phyloP scores from a whole-genome alignment of 2,888 invertebrate species.

The Epirrhoe tristata region DNA sequence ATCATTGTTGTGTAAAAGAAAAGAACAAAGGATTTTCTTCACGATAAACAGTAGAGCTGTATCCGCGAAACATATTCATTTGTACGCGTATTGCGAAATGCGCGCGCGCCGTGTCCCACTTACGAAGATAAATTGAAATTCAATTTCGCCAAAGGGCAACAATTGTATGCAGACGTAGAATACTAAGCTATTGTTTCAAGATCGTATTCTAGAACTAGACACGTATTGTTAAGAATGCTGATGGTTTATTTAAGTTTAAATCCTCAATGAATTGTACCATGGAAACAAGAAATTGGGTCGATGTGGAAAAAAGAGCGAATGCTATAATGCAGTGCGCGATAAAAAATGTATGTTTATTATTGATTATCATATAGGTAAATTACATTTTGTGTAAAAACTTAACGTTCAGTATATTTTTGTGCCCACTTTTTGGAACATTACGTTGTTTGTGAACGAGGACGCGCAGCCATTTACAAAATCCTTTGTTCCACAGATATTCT shows the following conservation, averaged over 20 bases:
- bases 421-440: slow-evolving; percentile 14
- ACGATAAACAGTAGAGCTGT: slow-evolving; percentile 56
- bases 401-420: neutral
- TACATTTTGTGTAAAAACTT: neutral
- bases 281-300: too few species aligned
- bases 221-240: neutral
- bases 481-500: slow-evolving; percentile 67
- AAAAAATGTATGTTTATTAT: too few species aligned
- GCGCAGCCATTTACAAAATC: slow-evolving; percentile 51
- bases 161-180: slow-evolving; percentile 62
- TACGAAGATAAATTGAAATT: slow-evolving; percentile 81
- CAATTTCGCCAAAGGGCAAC: slow-evolving; percentile 81
- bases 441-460: slow-evolving; percentile 40
- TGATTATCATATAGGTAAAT: too few species aligned
- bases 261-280: neutral
- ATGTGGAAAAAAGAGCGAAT: too few species aligned
- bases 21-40: slow-evolving; percentile 47
- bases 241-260: neutral
- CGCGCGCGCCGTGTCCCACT: slow-evolving; percentile 71
- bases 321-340: too few species aligned
- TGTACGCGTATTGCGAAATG: slow-evolving; percentile 71
- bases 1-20: slow-evolving; percentile 28
- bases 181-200: slow-evolving; percentile 48
- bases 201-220: neutral
- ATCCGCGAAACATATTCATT: slow-evolving; percentile 68